These are phyloP conservation scores for Acleris literana DNA, from an alignment of 2,888 invertebrate genomes.

Conservation along the genomic window DNA sequence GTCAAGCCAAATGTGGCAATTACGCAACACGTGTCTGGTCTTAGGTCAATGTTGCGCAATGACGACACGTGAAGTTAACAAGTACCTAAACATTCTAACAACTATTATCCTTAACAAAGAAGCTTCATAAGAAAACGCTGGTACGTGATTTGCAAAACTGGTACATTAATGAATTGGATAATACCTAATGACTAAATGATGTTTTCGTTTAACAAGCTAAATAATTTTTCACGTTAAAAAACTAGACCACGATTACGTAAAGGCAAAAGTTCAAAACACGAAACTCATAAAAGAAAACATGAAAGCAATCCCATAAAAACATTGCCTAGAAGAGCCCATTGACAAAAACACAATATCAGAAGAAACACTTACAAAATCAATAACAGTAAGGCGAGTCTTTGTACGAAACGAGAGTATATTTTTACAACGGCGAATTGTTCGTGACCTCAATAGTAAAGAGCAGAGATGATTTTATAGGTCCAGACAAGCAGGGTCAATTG, in stretches of 20 bases:
- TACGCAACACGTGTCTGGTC: slow-evolving; percentile 24
- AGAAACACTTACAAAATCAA: slow-evolving; percentile 6
- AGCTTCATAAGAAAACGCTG: not conserved
- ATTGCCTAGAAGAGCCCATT: not conserved
- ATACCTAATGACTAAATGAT: too few species aligned
- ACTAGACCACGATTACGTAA: not conserved
- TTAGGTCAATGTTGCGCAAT: slow-evolving; percentile 31
- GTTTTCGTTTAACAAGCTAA: too few species aligned
- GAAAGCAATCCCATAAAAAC: not conserved
- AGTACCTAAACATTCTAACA: not conserved
- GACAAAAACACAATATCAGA: slow-evolving; percentile 7
- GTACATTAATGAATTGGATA: too few species aligned
- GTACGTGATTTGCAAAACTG: too few species aligned
- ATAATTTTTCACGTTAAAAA: not conserved
- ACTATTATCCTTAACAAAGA: not conserved
- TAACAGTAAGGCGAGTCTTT: slow-evolving; percentile 3
- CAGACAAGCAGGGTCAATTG: slow-evolving; percentile 43
- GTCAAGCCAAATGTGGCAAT: slow-evolving; percentile 23
- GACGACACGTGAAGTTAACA: not conserved
- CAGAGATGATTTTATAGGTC: slow-evolving; percentile 50
- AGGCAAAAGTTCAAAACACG: too few species aligned
- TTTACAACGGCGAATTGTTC: slow-evolving; percentile 44
- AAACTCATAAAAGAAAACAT: not conserved
- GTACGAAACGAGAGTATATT: slow-evolving; percentile 6
- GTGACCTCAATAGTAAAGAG: slow-evolving; percentile 54